Base-by-base conservation (phyloP, 2,113 vertebrate genomes). In the Thryonomys swinderianus region DNA sequence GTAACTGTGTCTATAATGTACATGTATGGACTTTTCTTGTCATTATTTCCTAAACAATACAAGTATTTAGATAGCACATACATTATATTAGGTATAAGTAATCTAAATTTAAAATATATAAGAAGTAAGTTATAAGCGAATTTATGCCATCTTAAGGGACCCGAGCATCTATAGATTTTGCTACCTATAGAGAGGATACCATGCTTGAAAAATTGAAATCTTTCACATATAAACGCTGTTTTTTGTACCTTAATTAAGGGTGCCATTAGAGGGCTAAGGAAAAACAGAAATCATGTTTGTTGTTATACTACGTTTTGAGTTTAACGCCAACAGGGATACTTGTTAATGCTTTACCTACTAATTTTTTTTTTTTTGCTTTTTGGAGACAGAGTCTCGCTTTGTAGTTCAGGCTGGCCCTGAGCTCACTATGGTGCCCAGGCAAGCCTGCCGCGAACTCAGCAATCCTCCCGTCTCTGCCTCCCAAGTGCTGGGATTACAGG, bases 261-360 rank as follows among this genome's bases (percentile, higher is more conserved):
- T 42, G n/a, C 53, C n/a, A 92, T 64, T 62, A 83, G 37, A 94
- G n/a, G 8, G 21, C 40, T 64, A 17, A 61, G 83, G 82, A 64
- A 87, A 88, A 91, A 71, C 34, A 34, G 21, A 96, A 96, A 95
- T 92, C 14, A 8, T 89, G 40, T 45, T 96, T 80, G 91, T 66
- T 93, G 93, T 79, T 71, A 90, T 69, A 85, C 66, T 71, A 62
- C 61, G 34, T 90, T 93, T 95, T 40, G 92, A 95, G 57, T 91
- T 84, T 81, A 53, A 95, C 32, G 74, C 71, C 79, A 85, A 16
- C 69, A 91, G 8, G 61, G 85, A 91, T 30, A 87, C 45, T 91
- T 87, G 34, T 53, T 79, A 94, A 91, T 51, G 85, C 23, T 83
- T 82, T 87, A 96, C 51, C 59, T 21, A 84, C 18, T 74, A 69